These are phyloP conservation scores for Semicossyphus pulcher DNA, from an alignment of 2,113 vertebrate species.

Conservation along the genomic window DNA sequence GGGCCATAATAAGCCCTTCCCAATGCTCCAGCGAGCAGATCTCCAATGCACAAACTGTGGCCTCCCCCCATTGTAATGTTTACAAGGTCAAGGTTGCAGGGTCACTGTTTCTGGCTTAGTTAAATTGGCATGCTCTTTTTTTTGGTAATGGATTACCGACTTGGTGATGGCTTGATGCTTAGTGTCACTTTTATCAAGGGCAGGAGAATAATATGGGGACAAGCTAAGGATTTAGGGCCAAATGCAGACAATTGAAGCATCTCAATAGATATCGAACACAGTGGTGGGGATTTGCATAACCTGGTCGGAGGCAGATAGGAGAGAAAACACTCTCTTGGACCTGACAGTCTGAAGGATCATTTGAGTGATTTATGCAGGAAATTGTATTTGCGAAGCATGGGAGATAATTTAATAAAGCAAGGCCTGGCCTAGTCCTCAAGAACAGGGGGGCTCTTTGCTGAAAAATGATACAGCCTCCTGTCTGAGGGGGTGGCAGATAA, in stretches of 20 bases:
- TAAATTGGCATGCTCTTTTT: conserved; percentile 77
- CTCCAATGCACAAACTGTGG: conserved; percentile 69
- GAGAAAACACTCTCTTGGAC: conserved; percentile 76
- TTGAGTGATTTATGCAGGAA: conserved; percentile 85
- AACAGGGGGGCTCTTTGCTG: conserved; percentile 78
- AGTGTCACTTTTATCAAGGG: conserved; percentile 81
- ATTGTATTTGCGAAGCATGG: conserved; percentile 82
- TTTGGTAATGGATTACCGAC: conserved; percentile 80
- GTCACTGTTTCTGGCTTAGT: conserved; percentile 80
- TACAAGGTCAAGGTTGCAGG: conserved; percentile 84
- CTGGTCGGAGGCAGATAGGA: conserved; percentile 80
- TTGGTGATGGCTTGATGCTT: conserved; percentile 78
- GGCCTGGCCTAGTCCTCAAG: conserved; percentile 78
- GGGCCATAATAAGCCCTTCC: conserved; percentile 64
- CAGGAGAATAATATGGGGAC: conserved; percentile 71
- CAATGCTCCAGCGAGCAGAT: conserved; percentile 65
- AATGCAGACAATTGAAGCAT: conserved; percentile 77
- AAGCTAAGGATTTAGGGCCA: conserved; percentile 73
- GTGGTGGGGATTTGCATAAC: conserved; percentile 78
- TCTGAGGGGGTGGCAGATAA: conserved; percentile 79
- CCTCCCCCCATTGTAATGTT: conserved; percentile 72
- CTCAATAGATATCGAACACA: conserved; percentile 78
- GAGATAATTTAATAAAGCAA: conserved; percentile 85
- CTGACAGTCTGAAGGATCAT: conserved; percentile 83
- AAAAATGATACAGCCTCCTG: conserved; percentile 79